Evolutionary conservation across 2,888 invertebrate genomes (phyloP), one percentile per base, ranked within the genome.

Genomic region (Capitulum mitella): DNA sequence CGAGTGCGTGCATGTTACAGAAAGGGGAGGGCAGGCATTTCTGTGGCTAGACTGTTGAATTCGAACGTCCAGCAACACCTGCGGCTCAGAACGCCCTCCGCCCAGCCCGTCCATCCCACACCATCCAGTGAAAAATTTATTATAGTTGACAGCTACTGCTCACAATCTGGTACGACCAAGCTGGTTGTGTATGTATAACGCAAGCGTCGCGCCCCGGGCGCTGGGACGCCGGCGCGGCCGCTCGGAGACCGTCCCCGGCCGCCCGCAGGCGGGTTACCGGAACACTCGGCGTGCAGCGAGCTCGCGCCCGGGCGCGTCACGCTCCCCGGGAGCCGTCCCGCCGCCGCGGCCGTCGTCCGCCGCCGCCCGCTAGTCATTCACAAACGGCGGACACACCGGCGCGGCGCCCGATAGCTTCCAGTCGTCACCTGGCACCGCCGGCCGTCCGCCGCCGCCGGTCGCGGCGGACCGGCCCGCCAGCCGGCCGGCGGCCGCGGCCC

Each of bases 101-200:
- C n/a, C n/a, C n/a, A n/a, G n/a, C n/a, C n/a, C n/a, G n/a, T n/a
- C n/a, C n/a, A n/a, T 3, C 51, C 22, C 29, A 61, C 29, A 29
- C 61, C 1, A 10, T 70, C 70, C 70, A 37, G 70, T 70, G 70
- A 70, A 70, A 70, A 70, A 70, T 70, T 29, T 70, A 70, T 70
- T 70, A 70, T 40, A 40, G 40, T 70, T 70, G 37, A 70, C 70
- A 26, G 26, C 40, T 70, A 70, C 70, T 5, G 34, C 34, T 29
- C 64, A 64, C 64, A 34, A 61, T 34, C 10, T 64, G 19, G 3
- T 34, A 64, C 32, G 32, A 64, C 14, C 64, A n/a, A 58, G 58
- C 58, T 29, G n/a, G 26, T 5, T 58, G 58, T 58, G 58, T 58
- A n/a, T 3, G 58, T 29, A 29, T 10, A 58, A 6, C n/a, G 54